Base-by-base conservation (phyloP, 2,888 invertebrate species). In the Andrena praecox region DNA sequence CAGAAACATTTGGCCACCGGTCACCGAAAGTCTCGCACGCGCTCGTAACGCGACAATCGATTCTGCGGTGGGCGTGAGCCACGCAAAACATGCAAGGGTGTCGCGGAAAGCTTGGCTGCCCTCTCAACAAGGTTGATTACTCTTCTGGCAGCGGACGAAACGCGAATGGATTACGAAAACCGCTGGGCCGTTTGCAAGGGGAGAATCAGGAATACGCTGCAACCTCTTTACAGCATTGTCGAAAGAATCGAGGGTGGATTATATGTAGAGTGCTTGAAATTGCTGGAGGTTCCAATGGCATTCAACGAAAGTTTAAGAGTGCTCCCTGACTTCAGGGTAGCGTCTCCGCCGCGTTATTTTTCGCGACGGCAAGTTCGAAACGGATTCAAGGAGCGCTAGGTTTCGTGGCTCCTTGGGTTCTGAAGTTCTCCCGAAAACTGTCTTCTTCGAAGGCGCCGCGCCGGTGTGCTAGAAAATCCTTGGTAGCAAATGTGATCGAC, bases 1-100 rank as follows among this genome's bases (percentile, higher is more conserved):
- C 48, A 35, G 33, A 68, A 79, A 69, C 71, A 74, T 86, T 86
- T 63, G 77, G 59, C 35, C 48, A 56, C 33, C 69, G 77, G 59
- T 31, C 48, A 56, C 33, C 69, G 67, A 79, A 64, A 33, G 16
- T 27, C 60, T 71, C 16, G 72, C 24, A 27, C 48, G 8, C 35
- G 12, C 10, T 31, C 2, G 31, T 12, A 64, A 42, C 29, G 50
- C 60, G 35, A 4, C 31, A 42, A 78, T 80, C 78, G 78, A 78
- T 69, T 33, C 20, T 29, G 16, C n/a, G 27, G 27, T 33, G 54
- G 48, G n/a, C 59, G 56, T 42, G 63, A 69, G 42, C 42, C 42
- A 56, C 75, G 42, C 8, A 33, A 62, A 62, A 56, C 56, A 54
- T 20, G 8, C n/a, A 56, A 56, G 54, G 79, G 33, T 64, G 68